These are phyloP conservation scores for Amphiprion percula DNA, from an alignment of 2,113 vertebrate genomes.

Conservation along the genomic window DNA sequence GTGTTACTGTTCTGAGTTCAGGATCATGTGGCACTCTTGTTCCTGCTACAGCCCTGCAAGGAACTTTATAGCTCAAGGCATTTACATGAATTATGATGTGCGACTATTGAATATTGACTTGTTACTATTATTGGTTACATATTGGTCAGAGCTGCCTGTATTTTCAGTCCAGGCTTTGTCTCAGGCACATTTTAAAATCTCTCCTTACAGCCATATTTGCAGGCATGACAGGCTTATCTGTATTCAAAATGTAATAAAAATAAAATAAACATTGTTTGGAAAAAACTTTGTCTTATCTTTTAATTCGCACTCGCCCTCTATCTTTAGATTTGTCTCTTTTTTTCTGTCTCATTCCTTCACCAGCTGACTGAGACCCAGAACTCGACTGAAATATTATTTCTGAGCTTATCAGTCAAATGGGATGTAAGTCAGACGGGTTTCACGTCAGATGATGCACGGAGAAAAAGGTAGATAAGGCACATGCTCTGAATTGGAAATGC, in stretches of 20 bases:
- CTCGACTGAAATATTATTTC: conserved; percentile 50
- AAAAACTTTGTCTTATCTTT: conserved; percentile 57
- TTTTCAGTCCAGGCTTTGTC: not conserved
- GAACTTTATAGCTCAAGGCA: not conserved
- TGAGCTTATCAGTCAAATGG: conserved; percentile 71
- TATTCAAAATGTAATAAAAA: conserved; percentile 47
- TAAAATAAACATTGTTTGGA: conserved; percentile 45
- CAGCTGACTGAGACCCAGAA: conserved; percentile 10
- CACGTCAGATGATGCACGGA: conserved; percentile 30
- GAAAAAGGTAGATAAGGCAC: conserved; percentile 22
- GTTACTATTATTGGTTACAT: conserved; percentile 9
- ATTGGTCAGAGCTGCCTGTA: not conserved
- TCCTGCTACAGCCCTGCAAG: not conserved
- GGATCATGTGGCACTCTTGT: not conserved
- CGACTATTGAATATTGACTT: conserved; percentile 29
- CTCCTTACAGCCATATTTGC: conserved; percentile 9
- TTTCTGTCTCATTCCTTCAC: not conserved
- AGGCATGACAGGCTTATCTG: conserved; percentile 41
- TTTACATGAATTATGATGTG: not conserved
- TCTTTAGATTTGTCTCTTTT: conserved; percentile 44
- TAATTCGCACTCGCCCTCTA: conserved; percentile 49
- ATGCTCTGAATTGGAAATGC: conserved; percentile 40
- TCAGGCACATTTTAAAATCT: not conserved
- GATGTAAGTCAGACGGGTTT: conserved; percentile 55
- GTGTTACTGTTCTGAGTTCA: too few species aligned